Conservation (phyloP, 2,113 vertebrate species). For the Lepus timidus region DNA sequence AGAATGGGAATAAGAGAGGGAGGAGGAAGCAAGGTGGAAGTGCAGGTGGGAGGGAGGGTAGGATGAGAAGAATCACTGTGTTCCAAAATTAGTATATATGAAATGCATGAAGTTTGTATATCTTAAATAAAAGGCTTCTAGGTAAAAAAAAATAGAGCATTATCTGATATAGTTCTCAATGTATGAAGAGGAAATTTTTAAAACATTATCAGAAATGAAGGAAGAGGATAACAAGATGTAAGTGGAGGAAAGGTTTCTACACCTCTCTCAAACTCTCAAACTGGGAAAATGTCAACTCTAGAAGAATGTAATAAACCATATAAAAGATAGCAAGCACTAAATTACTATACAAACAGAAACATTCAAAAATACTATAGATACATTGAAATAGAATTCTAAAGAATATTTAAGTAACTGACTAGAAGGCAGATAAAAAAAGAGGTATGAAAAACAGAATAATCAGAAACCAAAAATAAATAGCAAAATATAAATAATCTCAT, state of each 20-base stretch:
- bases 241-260: conserved; percentile 15
- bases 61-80: too few relatives aligned
- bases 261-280: background rate
- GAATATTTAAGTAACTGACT: conserved; percentile 20
- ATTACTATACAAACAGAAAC: background rate
- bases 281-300: conserved; percentile 23
- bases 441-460: background rate
- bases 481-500: background rate
- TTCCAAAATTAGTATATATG: too few relatives aligned
- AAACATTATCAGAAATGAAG: conserved; percentile 18
- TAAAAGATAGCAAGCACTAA: background rate
- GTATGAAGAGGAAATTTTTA: conserved; percentile 27
- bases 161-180: background rate
- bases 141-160: background rate
- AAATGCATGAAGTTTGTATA: too few relatives aligned
- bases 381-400: conserved; percentile 6
- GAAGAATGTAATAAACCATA: background rate
- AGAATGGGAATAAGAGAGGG: too few relatives aligned
- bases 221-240: background rate
- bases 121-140: too few relatives aligned
- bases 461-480: conserved; percentile 2
- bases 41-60: too few relatives aligned
- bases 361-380: conserved; percentile 7
- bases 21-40: too few relatives aligned
- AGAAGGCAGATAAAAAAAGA: background rate